phyloP scores from a whole-genome alignment of 2,888 invertebrate species.

The Dascillus cervinus region DNA sequence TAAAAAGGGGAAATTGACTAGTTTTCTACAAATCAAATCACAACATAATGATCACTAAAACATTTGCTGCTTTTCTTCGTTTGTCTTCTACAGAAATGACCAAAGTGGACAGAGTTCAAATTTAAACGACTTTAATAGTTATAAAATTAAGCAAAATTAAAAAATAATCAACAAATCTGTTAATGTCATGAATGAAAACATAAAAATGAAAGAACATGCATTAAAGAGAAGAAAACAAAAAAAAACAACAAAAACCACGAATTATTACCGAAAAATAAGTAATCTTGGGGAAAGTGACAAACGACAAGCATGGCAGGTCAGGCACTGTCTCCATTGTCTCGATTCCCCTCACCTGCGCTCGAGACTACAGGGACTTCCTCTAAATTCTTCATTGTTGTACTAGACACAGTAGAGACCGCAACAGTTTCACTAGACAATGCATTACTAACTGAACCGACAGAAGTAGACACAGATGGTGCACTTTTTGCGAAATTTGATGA shows the following conservation, averaged over 20 bases:
- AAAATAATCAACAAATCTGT: slow-evolving; percentile 1
- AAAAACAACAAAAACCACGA: slow-evolving; percentile 32
- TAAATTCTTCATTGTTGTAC: slow-evolving; percentile 8
- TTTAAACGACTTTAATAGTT: no score
- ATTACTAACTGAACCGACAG: slow-evolving; percentile 16
- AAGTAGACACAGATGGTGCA: slow-evolving; percentile 13
- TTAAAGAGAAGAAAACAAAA: slow-evolving; percentile 17
- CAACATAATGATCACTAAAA: no score
- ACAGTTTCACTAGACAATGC: slow-evolving; percentile 10
- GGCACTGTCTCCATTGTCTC: slow-evolving; percentile 41
- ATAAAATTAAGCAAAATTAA: slow-evolving; percentile 1
- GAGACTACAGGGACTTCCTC: slow-evolving; percentile 20
- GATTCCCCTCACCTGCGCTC: slow-evolving; percentile 39
- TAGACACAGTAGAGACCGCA: slow-evolving; percentile 7
- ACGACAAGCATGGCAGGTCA: slow-evolving; percentile 38
- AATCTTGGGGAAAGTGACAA: slow-evolving; percentile 35
- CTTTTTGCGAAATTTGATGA: slow-evolving; percentile 21
- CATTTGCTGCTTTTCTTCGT: no score
- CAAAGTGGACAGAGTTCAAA: no score
- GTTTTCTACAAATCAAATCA: no score
- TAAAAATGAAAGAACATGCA: slow-evolving; percentile 14
- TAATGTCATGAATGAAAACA: not conserved
- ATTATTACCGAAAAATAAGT: slow-evolving; percentile 39
- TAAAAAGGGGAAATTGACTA: no score
- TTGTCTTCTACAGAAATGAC: no score